These are phyloP conservation scores for Ptiloglossa arizonensis DNA, from an alignment of 1,140 invertebrate genomes.

Conservation along the genomic window DNA sequence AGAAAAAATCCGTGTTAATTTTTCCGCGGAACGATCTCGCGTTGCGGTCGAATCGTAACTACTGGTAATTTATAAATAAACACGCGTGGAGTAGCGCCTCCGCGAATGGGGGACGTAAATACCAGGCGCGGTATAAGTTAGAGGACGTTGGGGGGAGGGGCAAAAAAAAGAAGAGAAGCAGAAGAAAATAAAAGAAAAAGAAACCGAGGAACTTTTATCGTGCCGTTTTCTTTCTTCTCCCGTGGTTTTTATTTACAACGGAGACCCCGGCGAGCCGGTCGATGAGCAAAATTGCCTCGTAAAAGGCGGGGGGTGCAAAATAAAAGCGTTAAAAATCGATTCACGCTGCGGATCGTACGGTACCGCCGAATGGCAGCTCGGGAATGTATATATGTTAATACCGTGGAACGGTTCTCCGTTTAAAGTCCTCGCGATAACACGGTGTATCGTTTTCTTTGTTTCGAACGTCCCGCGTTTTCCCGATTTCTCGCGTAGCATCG, in stretches of 20 bases:
- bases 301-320: constrained; percentile 35
- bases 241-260: constrained; percentile 58
- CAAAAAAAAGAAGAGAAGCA: constrained; percentile 27
- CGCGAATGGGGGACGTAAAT: constrained; percentile 51
- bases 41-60: constrained; percentile 24
- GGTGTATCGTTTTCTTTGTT: not conserved
- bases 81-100: constrained; percentile 18
- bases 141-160: too few relatives aligned
- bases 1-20: too few relatives aligned
- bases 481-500: not conserved
- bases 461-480: not conserved
- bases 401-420: constrained; percentile 32
- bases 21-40: not conserved
- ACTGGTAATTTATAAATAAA: constrained; percentile 34
- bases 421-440: constrained; percentile 29
- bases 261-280: constrained; percentile 8
- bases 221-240: constrained; percentile 50
- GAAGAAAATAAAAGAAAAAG: constrained; percentile 28
- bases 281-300: constrained; percentile 53
- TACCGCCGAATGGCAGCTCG: constrained; percentile 9
- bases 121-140: constrained; percentile 24
- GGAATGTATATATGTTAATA: constrained; percentile 18
- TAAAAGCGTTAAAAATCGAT: constrained; percentile 58
- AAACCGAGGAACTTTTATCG: constrained; percentile 49
- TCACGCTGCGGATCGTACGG: constrained; percentile 38